These are phyloP conservation scores for Palaemon carinicauda DNA, from an alignment of 1,140 invertebrate genomes.

Conservation along the genomic window DNA sequence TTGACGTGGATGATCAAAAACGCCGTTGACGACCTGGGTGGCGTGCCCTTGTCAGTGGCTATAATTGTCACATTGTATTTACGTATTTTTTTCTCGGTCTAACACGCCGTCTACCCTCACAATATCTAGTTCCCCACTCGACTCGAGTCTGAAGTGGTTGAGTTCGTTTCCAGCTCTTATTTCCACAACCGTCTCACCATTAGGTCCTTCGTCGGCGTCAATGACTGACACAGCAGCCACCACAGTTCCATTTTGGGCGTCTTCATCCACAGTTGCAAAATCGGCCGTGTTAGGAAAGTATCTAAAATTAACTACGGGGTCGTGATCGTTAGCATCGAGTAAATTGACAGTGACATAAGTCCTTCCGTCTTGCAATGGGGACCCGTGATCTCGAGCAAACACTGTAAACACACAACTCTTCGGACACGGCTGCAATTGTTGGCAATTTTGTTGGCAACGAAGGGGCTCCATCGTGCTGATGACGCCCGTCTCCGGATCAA, in stretches of 20 bases:
- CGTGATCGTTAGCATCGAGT: constrained; percentile 93
- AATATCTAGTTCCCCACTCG: constrained; percentile 84
- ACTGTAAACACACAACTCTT: constrained; percentile 95
- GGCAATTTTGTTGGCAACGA: constrained; percentile 71
- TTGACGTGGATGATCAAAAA: constrained; percentile 92
- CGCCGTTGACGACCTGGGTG: constrained; percentile 81
- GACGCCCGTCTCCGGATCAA: constrained; percentile 86
- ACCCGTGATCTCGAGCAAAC: constrained; percentile 90
- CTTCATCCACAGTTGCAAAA: constrained; percentile 93
- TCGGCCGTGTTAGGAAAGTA: constrained; percentile 82
- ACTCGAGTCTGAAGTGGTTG: constrained; percentile 86
- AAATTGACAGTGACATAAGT: constrained; percentile 95
- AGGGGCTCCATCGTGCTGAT: constrained; percentile 82
- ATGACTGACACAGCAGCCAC: constrained; percentile 93
- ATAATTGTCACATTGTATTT: constrained; percentile 92
- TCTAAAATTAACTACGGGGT: constrained; percentile 88
- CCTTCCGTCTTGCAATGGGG: constrained; percentile 86
- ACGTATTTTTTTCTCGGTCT: constrained; percentile 89
- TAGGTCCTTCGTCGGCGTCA: constrained; percentile 88
- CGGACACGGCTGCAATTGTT: constrained; percentile 74
- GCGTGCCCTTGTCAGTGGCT: constrained; percentile 87
- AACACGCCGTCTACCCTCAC: constrained; percentile 90
- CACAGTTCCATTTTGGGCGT: constrained; percentile 85
- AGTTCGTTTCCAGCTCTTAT: constrained; percentile 90
- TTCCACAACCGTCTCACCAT: constrained; percentile 84